A percentile compares a stretch with the other conserved stretches of the same genome.
phyloP scores from a whole-genome alignment of 1,140 invertebrate genomes.

The Chymomyza costata region DNA sequence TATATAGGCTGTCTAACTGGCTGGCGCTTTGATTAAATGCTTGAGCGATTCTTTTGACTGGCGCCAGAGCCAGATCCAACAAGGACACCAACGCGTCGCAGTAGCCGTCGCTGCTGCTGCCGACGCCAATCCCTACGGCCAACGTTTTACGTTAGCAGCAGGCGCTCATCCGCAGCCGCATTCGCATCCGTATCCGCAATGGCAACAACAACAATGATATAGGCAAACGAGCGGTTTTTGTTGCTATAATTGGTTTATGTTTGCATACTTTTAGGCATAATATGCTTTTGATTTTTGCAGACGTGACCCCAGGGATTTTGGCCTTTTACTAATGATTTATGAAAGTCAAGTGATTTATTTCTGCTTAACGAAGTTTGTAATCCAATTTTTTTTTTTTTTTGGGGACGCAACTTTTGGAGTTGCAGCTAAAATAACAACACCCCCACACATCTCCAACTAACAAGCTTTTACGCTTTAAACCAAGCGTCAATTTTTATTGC shows the following conservation, averaged over 20 bases:
- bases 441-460: too few relatives aligned
- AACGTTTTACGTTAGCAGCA: too few relatives aligned
- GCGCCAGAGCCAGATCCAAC: conserved; percentile 11
- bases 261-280: conserved; percentile 54
- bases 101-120: too few relatives aligned
- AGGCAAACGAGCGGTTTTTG: background rate
- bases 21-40: conserved; percentile 42
- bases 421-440: too few relatives aligned
- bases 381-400: conserved; percentile 26
- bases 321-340: conserved; percentile 45
- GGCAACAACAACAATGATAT: background rate
- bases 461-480: background rate
- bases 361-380: conserved; percentile 54
- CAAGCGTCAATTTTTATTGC: background rate
- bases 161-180: too few relatives aligned
- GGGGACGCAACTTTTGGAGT: background rate
- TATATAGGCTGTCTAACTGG: background rate
- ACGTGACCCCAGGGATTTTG: conserved; percentile 40
- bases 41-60: conserved; percentile 45
- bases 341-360: conserved; percentile 56
- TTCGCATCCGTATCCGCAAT: conserved; percentile 8
- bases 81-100: conserved; percentile 23
- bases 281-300: conserved; percentile 55
- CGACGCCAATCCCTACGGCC: too few relatives aligned
- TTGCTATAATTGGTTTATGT: conserved; percentile 49